These are phyloP conservation scores for Scolanthus callimorphus DNA, from an alignment of 92 coral and sea anemone genomes.

Conservation along the genomic window DNA sequence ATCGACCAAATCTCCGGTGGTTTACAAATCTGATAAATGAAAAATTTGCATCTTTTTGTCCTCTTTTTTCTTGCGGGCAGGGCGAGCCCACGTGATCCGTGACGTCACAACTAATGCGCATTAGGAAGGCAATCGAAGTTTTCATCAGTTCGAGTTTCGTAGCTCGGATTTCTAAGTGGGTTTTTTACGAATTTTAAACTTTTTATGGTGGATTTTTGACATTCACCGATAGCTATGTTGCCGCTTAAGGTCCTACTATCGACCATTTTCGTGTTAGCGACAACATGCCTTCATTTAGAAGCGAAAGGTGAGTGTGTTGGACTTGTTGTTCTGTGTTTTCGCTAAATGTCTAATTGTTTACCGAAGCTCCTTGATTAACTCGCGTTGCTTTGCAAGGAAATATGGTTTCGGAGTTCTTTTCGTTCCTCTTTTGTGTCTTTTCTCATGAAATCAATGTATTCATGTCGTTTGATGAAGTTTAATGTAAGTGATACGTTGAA, in stretches of 20 bases:
- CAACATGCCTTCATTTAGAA: constrained; percentile 9
- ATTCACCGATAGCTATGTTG: constrained; percentile 19
- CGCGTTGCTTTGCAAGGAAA: not conserved
- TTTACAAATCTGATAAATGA: no score
- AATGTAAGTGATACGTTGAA: no score
- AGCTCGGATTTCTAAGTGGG: constrained; percentile 11
- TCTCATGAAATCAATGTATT: no score
- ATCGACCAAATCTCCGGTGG: no score
- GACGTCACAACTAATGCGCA: constrained; percentile 59
- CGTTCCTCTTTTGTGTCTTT: no score
- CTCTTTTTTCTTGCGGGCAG: not conserved
- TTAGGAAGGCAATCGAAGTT: not conserved
- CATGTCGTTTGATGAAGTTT: no score
- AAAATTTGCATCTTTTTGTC: no score
- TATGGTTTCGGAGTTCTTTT: no score
- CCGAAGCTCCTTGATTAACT: not conserved
- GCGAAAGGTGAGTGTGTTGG: constrained; percentile 11
- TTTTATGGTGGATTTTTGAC: constrained; percentile 33
- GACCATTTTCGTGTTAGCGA: constrained; percentile 20
- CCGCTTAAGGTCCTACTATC: constrained; percentile 12
- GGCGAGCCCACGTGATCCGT: constrained; percentile 51
- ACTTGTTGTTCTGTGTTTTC: not conserved
- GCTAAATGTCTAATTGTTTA: not conserved
- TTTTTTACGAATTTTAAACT: constrained; percentile 16
- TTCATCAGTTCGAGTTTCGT: constrained; percentile 30